A percentile compares a stretch with the other conserved stretches of the same genome.
Evolutionary conservation across 2,888 invertebrate genomes (phyloP).

Genomic region (Lepidonotus clava): DNA sequence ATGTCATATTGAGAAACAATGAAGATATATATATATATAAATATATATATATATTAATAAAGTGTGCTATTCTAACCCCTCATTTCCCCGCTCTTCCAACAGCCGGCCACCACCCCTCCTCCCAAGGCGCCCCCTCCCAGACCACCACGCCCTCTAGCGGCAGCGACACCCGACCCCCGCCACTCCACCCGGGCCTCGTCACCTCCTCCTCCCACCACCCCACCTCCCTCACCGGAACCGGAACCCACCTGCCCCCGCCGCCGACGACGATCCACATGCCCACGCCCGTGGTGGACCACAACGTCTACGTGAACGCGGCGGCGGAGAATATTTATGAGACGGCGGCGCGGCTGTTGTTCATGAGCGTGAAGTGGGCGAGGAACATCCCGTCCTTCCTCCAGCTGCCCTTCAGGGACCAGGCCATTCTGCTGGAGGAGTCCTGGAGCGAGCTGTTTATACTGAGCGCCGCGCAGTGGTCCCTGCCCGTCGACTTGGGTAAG

Average conservation of each 20-base stretch:
- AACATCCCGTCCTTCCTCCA: slow-evolving; percentile 89
- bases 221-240: neutral
- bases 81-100: neutral
- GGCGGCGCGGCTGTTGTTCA: slow-evolving; percentile 85
- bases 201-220: slow-evolving; percentile 3
- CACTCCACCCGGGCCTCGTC: neutral
- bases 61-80: neutral
- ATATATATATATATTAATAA: no score
- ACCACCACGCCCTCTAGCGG: slow-evolving; percentile 2
- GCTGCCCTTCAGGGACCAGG: slow-evolving; percentile 87
- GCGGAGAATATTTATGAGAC: slow-evolving; percentile 63
- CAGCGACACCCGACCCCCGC: neutral
- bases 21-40: no score
- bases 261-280: slow-evolving; percentile 53
- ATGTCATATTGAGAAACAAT: no score
- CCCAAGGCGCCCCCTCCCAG: neutral
- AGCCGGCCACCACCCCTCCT: neutral
- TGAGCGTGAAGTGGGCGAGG: slow-evolving; percentile 90
- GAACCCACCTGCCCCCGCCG: neutral
- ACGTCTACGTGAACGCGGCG: slow-evolving; percentile 47
- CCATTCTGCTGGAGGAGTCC: slow-evolving; percentile 87
- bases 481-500: slow-evolving; percentile 88
- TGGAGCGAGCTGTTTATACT: slow-evolving; percentile 92
- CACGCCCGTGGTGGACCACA: slow-evolving; percentile 55
- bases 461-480: slow-evolving; percentile 90